Evolutionary conservation across 2,888 invertebrate genomes (phyloP), one percentile per base, ranked within the genome.

Genomic region (Bellardia pandia): DNA sequence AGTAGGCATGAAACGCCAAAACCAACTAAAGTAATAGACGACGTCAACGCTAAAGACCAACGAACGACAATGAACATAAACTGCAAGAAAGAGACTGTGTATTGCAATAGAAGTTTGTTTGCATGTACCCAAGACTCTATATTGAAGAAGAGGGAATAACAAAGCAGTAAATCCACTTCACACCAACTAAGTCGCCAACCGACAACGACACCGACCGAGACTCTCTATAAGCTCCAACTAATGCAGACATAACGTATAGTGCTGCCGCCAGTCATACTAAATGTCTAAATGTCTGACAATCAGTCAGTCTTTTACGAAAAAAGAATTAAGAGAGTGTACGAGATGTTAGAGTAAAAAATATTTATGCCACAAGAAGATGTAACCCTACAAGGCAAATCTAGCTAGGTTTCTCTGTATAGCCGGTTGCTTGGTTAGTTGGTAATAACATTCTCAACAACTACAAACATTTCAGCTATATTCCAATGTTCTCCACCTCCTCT

Each of bases 21-120:
- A 66, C 81, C 74, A 85, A 81, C 66, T 78, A 75, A 86, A 86
- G 85, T 85, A 86, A 87, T 81, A 85, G 69, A 85, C 78, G 69
- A 78, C 53, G 53, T 42, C 66, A 51, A 33, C 68, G 56, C 23
- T 45, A 82, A 68, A 62, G 40, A 30, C 64, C 23, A 72, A 74
- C 23, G 62, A 81, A 83, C 78, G 75, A 33, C 79, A 86, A 86
- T 75, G 62, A 79, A 69, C 76, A 72, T 37, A 81, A 66, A 72
- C 56, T 81, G 66, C 37, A 66, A 33, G 56, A 14, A 13, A 68
- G 72, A 68, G 16, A 71, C 30, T 64, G 33, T 68, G 76, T 71
- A 58, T 60, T 75, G 68, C 77, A 84, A 75, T 76, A 71, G 74
- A 83, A 74, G 62, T 62, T 23, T 51, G 53, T 42, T 37, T 6